Percentiles rank a stretch among this genome's conserved stretches.
Evolutionary conservation across 2,888 invertebrate genomes (phyloP).

Genomic region (Steinernema scapterisci): DNA sequence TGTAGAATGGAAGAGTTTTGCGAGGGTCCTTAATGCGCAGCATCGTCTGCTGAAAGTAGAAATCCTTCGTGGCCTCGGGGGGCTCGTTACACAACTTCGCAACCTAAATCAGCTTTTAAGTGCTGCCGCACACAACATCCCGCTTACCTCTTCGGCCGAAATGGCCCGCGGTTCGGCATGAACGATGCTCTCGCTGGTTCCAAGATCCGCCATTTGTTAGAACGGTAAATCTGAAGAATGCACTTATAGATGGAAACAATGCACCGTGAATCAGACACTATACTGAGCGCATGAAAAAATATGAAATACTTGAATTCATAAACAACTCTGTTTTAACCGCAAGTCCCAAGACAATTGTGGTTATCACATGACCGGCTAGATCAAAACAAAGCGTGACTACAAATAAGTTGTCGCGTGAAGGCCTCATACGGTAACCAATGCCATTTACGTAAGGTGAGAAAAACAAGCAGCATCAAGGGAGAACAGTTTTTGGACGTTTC

Average conservation of each 20-base stretch:
- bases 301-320: neutral
- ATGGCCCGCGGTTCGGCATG: slow-evolving; percentile 11
- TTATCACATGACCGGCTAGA: neutral
- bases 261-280: neutral
- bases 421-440: too few species aligned
- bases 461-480: too few species aligned
- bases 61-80: slow-evolving; percentile 68
- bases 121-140: neutral
- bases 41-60: slow-evolving; percentile 95
- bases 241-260: neutral
- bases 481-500: too few species aligned
- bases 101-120: neutral
- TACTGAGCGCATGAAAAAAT: neutral
- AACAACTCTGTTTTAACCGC: neutral
- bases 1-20: slow-evolving; percentile 85
- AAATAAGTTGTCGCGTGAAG: neutral
- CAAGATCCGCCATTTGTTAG: slow-evolving; percentile 7
- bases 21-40: slow-evolving; percentile 89
- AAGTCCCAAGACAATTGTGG: slow-evolving; percentile 13
- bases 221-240: too few species aligned
- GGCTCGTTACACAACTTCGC: slow-evolving; percentile 39
- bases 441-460: too few species aligned
- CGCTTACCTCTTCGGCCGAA: slow-evolving; percentile 26
- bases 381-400: neutral
- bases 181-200: slow-evolving; percentile 13